phyloP scores from a whole-genome alignment of 2,113 vertebrate genomes.

The Bolborhynchus lineola region DNA sequence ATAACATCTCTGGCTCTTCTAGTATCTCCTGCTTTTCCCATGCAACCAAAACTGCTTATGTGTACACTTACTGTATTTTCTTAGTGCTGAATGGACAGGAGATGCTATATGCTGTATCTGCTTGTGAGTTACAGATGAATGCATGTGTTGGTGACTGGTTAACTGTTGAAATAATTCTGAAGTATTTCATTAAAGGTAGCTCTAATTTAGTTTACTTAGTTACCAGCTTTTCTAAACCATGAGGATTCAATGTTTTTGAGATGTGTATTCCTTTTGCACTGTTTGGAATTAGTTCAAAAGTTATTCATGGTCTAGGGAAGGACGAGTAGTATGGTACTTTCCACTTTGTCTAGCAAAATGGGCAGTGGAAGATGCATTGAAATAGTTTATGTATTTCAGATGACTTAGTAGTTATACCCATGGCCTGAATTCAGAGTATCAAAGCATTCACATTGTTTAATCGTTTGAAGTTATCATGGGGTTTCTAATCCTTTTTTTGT shows the following conservation, averaged over 20 bases:
- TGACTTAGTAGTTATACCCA: neutral
- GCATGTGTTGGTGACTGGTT: neutral
- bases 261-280: neutral
- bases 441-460: neutral
- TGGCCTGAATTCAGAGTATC: neutral
- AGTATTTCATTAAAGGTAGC: neutral
- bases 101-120: neutral
- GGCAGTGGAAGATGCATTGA: neutral
- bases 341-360: neutral
- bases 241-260: neutral
- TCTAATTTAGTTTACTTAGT: neutral
- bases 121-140: neutral
- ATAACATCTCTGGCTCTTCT: neutral
- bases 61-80: accelerated
- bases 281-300: neutral
- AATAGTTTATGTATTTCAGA: neutral
- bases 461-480: neutral
- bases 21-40: neutral
- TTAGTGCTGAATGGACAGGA: neutral
- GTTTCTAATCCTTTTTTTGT: neutral
- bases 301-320: neutral
- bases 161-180: neutral
- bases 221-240: neutral
- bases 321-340: neutral
- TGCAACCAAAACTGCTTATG: accelerated